Evolutionary conservation across 2,888 invertebrate species (phyloP).

Genomic region (Clistopyga incitator): DNA sequence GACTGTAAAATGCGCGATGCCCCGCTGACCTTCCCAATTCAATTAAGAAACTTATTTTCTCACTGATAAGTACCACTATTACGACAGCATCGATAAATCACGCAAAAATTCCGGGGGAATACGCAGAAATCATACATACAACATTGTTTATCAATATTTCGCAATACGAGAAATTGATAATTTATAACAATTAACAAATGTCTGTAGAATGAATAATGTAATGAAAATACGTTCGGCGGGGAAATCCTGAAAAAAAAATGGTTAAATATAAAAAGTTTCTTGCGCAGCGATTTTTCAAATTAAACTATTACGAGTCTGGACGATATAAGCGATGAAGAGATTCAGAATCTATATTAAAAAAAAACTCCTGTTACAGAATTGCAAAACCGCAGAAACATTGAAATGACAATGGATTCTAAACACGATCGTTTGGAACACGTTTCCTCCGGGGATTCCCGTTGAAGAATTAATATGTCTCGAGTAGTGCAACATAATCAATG

Average conservation of each 20-base stretch:
- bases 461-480: neutral
- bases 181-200: too few species aligned
- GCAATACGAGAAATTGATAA: neutral
- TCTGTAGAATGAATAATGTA: too few species aligned
- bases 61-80: neutral
- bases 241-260: too few species aligned
- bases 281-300: too few species aligned
- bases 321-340: too few species aligned
- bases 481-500: neutral
- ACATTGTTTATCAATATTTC: neutral
- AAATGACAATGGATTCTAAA: slow-evolving; percentile 1
- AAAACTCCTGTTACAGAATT: too few species aligned
- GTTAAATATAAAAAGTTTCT: too few species aligned
- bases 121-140: neutral
- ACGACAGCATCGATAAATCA: neutral
- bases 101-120: too few species aligned
- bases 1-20: neutral
- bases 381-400: neutral
- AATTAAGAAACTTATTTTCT: neutral
- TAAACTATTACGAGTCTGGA: too few species aligned
- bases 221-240: too few species aligned
- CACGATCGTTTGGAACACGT: neutral
- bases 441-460: neutral
- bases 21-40: neutral
- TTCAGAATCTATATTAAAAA: too few species aligned